A percentile compares a stretch with the other conserved stretches of the same genome.
Evolutionary conservation across 1,140 invertebrate species (phyloP).

Genomic region (Calliphora vicina): DNA sequence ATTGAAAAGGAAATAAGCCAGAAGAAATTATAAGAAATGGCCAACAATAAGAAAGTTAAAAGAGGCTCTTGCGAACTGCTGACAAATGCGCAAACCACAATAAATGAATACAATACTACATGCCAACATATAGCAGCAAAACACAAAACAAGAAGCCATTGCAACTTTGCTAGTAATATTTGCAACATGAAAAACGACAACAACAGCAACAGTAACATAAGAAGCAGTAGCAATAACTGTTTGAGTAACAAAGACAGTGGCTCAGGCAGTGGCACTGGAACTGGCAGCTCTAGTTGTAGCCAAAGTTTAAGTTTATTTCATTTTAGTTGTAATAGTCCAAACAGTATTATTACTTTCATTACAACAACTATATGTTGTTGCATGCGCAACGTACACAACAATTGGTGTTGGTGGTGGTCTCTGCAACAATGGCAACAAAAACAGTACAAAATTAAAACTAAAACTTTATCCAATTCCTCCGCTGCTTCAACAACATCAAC

Average conservation of each 20-base stretch:
- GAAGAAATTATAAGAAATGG: slow-evolving; percentile 2
- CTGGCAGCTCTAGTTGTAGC: background rate
- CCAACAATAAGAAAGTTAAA: background rate
- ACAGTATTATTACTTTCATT: background rate
- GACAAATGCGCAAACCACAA: background rate
- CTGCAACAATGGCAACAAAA: background rate
- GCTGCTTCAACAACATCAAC: background rate
- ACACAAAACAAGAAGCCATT: background rate
- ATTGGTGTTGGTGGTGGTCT: background rate
- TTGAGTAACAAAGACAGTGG: too few species aligned
- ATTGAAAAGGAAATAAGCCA: background rate
- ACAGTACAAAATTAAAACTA: background rate
- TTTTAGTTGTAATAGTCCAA: background rate
- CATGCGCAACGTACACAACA: background rate
- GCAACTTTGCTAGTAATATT: background rate
- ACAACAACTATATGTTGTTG: background rate
- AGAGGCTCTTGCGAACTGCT: background rate
- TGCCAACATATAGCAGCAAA: background rate
- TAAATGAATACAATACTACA: background rate
- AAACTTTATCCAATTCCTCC: background rate
- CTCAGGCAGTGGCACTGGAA: background rate
- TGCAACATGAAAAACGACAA: background rate
- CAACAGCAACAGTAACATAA: background rate
- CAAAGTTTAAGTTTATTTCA: background rate
- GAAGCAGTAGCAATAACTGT: background rate